Evolutionary conservation across 64 coral and sea anemone genomes (phyloP), one percentile per base, ranked within the genome.

Genomic region (Montipora capricornis): DNA sequence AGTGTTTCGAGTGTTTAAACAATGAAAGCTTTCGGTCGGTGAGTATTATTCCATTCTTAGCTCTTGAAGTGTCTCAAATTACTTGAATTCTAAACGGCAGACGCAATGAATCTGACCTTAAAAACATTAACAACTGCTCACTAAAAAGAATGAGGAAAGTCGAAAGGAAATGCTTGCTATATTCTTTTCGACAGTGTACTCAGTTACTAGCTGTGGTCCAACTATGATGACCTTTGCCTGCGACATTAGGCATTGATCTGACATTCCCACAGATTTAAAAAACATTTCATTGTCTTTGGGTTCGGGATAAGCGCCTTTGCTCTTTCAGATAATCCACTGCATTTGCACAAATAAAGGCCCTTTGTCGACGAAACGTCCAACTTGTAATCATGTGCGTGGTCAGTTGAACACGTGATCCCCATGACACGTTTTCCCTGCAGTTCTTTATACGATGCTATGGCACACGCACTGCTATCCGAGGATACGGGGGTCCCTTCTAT

Each of bases 211-310:
- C 37, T 57, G 6, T 57, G 6, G 6, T 4, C 6, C 53, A 57
- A 57, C 53, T 3, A 57, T 57, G 11, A 57, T 11, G 6, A 6
- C 53, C 53, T 4, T 37, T 37, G 37, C 37, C 37, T 37, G 37
- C 37, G 1, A 37, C 37, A 37, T 78, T 46, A 78, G 4, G 2
- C 17, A 19, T 49, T 48, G 11, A 78, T 50, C 5, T 47, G 46
- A 13, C 76, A 78, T 78, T 78, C 76, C 76, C 76, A 78, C 47
- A 78, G 5, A 47, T 78, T 45, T n/a, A 78, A 19, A 19, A 47
- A 49, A 17, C 76, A 78, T 1, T 49, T 15, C 6, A 49, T 19
- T 4, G 3, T 19, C 49, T 47, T 19, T 0, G 47, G 45, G 4
- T 78, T 6, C 8, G 5, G 5, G 29, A 0, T 13, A 3, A 5